Conservation (phyloP, 2,888 invertebrate species). For the Sarcophaga subvicina region DNA sequence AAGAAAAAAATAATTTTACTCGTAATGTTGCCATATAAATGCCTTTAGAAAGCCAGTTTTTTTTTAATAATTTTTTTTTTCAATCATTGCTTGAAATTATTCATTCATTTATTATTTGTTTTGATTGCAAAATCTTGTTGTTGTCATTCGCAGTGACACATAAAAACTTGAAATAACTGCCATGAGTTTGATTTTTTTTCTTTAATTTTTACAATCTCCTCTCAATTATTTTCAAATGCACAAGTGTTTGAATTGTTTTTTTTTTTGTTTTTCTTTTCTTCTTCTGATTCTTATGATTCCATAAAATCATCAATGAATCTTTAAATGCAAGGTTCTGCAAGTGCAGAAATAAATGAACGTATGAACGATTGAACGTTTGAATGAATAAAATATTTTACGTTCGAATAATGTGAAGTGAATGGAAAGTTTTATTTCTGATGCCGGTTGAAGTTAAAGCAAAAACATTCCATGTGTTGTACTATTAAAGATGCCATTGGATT, state of each 20-base stretch:
- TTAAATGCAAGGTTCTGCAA: neutral
- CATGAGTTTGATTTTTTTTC: constrained; percentile 2
- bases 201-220: neutral
- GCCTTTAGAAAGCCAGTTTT: constrained; percentile 12
- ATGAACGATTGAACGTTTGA: neutral
- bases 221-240: neutral
- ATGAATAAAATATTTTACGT: neutral
- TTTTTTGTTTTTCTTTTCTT: constrained; percentile 16
- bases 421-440: neutral
- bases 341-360: neutral
- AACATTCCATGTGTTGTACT: too few species aligned
- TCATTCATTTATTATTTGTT: constrained; percentile 11
- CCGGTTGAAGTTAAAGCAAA: neutral
- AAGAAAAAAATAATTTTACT: neutral
- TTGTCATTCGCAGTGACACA: constrained; percentile 39
- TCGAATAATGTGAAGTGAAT: constrained; percentile 10
- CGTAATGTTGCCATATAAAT: neutral
- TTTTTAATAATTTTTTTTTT: neutral
- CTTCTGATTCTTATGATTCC: neutral
- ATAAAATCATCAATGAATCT: constrained; percentile 44
- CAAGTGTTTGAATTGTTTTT: constrained; percentile 3
- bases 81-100: neutral
- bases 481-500: neutral
- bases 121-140: constrained; percentile 35
- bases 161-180: constrained; percentile 20